Evolutionary conservation across 2,113 vertebrate genomes (phyloP), one percentile per base, ranked within the genome.

Genomic region (Crotalus viridis): DNA sequence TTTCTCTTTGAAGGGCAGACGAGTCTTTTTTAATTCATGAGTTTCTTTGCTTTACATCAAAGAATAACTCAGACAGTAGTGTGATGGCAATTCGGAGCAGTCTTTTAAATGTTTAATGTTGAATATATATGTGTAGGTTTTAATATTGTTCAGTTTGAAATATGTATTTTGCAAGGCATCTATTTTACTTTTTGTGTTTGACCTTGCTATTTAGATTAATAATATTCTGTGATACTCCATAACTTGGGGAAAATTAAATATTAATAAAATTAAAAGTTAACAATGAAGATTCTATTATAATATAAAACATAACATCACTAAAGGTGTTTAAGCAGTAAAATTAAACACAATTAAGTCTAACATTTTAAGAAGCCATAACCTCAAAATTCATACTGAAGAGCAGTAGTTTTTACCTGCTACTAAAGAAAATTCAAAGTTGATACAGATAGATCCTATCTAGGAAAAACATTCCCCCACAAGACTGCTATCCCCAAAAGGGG

Each of bases 21-120:
- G 96, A 93, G 95, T 93, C 95, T 85, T 91, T 96, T 96, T 97
- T 98, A 97, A 97, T 98, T 98, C 95, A 96, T 97, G 98, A 97
- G 97, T 96, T 98, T 97, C 98, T 98, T 98, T 91, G 98, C 98
- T 98, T 98, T 97, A 96, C 98, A 95, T 98, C 96, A 97, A 97
- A 98, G 97, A 98, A 96, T 96, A 95, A 96, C 94, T 97, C 97
- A 98, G 97, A 97, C 94, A 94, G 97, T 97, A 95, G 96, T 95
- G 89, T 95, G 86, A 92, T 96, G 93, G 96, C 97, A 94, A 92
- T 93, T 97, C 94, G 95, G 94, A 96, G 90, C 95, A 96, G 94
- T 54, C 91, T 94, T 92, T 97, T 96, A 97, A 95, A 95, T 93
- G 64, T n/a, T 69, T 94, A 95, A 97, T 94, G 93, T 92, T 85